Base-by-base conservation (phyloP, 2,113 vertebrate species). In the Eulemur rufifrons region DNA sequence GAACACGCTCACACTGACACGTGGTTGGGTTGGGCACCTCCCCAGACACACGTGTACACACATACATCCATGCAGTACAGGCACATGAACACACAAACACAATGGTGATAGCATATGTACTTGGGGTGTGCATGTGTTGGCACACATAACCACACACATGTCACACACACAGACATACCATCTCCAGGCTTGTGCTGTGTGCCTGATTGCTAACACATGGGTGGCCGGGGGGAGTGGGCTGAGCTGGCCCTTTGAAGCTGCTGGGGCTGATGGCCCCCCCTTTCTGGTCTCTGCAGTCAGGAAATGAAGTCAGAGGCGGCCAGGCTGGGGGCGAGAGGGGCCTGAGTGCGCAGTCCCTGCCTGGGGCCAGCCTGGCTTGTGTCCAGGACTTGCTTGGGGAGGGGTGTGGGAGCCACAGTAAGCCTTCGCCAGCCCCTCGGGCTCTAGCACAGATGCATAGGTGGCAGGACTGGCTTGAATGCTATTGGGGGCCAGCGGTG, bases 301-400 rank as follows among this genome's bases (percentile, higher is more conserved):
- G 98, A 99, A 98, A 98, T 99, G 98, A 99, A 98, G 98, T 99
- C 98, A 99, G 98, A 98, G 98, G 82, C 89, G 13, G 88, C 83
- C 96, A 95, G 91, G 94, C 82, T 63, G 20, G 32, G 59, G 89
- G 73, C 3, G 12, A 87, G 77, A 87, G 77, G n/a, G 8, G 37
- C 80, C 56, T 69, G 47, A 68, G 61, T 86, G 96, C 0, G 0
- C 1, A 27, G 80, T 73, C 82, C 91, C 91, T 61, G 82, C 34
- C 27, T n/a, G 78, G 29, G 1, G 68, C 68, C 1, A 27, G n/a
- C 95, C 91, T 83, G 95, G 94, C 93, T 64, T 8, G 17, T 54
- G 37, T 84, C 96, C 69, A 52, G 86, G 54, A 56, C 32, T 34
- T 54, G 50, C 82, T 27, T 84, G 66, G 20, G 73, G 74, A 32